Conservation (phyloP, 2,888 invertebrate species). For the Drosophila tanythrix region DNA sequence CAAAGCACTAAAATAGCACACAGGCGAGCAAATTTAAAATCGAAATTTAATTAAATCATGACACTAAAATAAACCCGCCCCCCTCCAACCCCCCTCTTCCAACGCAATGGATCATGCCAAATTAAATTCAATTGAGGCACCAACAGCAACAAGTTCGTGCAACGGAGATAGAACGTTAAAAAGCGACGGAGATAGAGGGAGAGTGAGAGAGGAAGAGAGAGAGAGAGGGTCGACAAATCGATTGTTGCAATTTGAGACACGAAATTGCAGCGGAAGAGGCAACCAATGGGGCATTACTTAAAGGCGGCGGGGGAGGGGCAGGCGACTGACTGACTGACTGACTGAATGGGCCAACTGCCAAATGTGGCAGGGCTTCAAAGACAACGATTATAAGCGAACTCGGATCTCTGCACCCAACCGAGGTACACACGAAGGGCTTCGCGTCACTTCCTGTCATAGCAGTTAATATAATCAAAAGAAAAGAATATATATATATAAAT, state of each 20-base stretch:
- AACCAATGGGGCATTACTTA: slow-evolving; percentile 59
- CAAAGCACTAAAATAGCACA: slow-evolving; percentile 69
- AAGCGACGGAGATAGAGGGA: neutral
- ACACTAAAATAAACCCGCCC: slow-evolving; percentile 67
- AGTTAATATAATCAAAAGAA: slow-evolving; percentile 22
- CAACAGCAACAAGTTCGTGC: slow-evolving; percentile 52
- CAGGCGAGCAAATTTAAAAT: slow-evolving; percentile 53
- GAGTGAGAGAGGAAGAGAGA: neutral
- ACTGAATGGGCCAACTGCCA: slow-evolving; percentile 76
- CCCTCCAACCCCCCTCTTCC: neutral
- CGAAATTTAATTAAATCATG: slow-evolving; percentile 77
- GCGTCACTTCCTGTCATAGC: slow-evolving; percentile 49
- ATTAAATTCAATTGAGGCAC: slow-evolving; percentile 76
- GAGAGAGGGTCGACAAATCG: slow-evolving; percentile 49
- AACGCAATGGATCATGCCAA: slow-evolving; percentile 54
- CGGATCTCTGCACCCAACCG: slow-evolving; percentile 9
- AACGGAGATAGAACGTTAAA: slow-evolving; percentile 12
- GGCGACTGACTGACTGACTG: slow-evolving; percentile 65
- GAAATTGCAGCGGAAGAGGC: slow-evolving; percentile 70
- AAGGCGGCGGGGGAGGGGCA: slow-evolving; percentile 2
- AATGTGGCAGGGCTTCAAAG: slow-evolving; percentile 46
- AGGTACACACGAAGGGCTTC: slow-evolving; percentile 42
- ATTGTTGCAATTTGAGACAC: slow-evolving; percentile 78
- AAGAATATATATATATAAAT: slow-evolving; percentile 1
- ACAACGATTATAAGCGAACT: slow-evolving; percentile 20